Evolutionary conservation across 2,888 invertebrate genomes (phyloP).

Genomic region (Timema podura): DNA sequence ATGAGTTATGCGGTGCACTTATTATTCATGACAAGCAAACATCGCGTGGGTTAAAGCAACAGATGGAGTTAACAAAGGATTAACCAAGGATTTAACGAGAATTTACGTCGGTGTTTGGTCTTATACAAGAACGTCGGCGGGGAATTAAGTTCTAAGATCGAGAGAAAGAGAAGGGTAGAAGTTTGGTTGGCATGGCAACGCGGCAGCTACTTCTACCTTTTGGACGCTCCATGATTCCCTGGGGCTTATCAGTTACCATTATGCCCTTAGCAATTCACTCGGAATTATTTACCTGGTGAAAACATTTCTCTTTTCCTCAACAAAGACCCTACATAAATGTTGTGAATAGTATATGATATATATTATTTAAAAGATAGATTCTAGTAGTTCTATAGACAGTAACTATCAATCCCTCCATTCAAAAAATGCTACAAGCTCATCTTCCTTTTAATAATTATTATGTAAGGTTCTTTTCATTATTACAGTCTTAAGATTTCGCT

Average conservation of each 20-base stretch:
- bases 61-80: constrained; percentile 30
- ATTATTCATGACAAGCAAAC: constrained; percentile 28
- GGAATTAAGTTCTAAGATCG: constrained; percentile 4
- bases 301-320: too few relatives aligned
- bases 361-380: too few relatives aligned
- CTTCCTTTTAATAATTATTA: too few relatives aligned
- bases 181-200: constrained; percentile 7
- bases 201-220: background rate
- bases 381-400: too few relatives aligned
- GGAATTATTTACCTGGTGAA: too few relatives aligned
- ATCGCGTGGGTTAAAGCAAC: constrained; percentile 25
- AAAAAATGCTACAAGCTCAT: too few relatives aligned
- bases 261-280: too few relatives aligned
- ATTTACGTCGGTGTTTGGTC: constrained; percentile 24
- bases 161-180: background rate
- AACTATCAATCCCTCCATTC: too few relatives aligned
- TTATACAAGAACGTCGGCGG: constrained; percentile 1
- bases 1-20: background rate
- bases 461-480: too few relatives aligned
- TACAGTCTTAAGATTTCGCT: too few relatives aligned
- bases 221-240: constrained; percentile 1
- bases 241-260: constrained; percentile 3
- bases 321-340: too few relatives aligned
- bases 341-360: too few relatives aligned
- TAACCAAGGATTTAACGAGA: constrained; percentile 27